Conservation (phyloP, 2,113 vertebrate species). For the Sinocyclocheilus rhinocerous region DNA sequence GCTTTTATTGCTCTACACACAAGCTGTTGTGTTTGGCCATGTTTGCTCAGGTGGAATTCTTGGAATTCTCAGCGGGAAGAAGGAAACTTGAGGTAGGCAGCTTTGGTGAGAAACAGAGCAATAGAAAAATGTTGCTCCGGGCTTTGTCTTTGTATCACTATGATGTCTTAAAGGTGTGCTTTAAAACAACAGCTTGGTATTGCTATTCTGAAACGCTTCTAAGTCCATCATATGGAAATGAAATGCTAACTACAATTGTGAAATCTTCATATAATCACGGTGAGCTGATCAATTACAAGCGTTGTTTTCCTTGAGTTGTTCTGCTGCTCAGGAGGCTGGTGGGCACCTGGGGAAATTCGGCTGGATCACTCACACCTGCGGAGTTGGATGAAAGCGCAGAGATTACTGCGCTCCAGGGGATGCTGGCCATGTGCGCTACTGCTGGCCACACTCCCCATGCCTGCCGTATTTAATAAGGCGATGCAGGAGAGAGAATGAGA, state of each 20-base stretch:
- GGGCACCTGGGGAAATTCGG: constrained; percentile 41
- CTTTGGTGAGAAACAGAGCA: constrained; percentile 17
- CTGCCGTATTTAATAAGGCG: constrained; percentile 21
- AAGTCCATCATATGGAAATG: background rate
- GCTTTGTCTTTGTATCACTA: constrained; percentile 2
- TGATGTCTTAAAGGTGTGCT: background rate
- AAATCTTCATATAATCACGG: constrained; percentile 16
- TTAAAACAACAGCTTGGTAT: constrained; percentile 2
- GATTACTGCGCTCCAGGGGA: constrained; percentile 27
- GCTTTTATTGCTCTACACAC: constrained; percentile 49
- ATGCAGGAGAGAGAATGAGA: constrained; percentile 1
- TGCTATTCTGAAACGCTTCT: background rate
- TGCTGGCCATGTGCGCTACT: constrained; percentile 12
- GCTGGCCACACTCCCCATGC: constrained; percentile 25
- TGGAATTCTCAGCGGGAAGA: background rate
- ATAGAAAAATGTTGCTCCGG: constrained; percentile 15
- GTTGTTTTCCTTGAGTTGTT: background rate
- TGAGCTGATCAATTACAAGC: background rate
- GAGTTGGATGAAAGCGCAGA: constrained; percentile 40
- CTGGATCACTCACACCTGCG: constrained; percentile 29
- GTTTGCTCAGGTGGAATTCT: constrained; percentile 26
- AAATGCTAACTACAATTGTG: background rate
- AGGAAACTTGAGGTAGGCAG: constrained; percentile 7
- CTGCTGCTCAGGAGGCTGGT: constrained; percentile 6
- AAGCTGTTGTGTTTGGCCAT: constrained; percentile 28